Base-by-base conservation (phyloP, 1,140 invertebrate genomes). In the Achatina immaculata region DNA sequence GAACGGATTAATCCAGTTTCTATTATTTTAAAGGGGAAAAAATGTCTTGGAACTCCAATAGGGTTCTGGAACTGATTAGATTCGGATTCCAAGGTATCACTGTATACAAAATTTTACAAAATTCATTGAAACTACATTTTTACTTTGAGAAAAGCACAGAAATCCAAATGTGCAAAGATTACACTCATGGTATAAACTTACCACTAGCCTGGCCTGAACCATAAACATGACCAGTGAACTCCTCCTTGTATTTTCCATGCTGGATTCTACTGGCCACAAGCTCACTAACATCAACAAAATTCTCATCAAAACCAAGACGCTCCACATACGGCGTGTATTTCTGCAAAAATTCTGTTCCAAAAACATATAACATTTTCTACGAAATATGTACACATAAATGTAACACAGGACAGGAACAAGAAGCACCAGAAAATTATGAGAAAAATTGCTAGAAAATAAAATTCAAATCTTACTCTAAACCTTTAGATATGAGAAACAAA, bases 301-400 rank as follows among this genome's bases (percentile, higher is more conserved):
- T 89, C 66, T 89, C 88, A 85, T 89, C 88, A 83, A 89, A 86
- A 40, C 88, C 88, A 31, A 89, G 81, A 71, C 88, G 78, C 58
- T 89, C 88, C 19, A 88, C 87, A 66, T 82, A 43, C 36, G 85
- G 83, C 16, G 85, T 86, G 75, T 87, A 89, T 72, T 86, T 88
- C 75, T 83, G 83, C 24, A 88, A 48, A 83, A 86, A 88, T 58
- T 88, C 88, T 89, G 58, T 42, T 80, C 71, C 51, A 65, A 85
- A 66, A 75, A 40, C 71, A 40, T 21, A 48, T 45, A 31, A 24
- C 43, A 19, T 40, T 21, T 68, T 68, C 28, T 16, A 40, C 6
- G 19, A 51, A 28, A 11, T 28, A 51, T 4, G 43, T 21, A 31
- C 3, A 48, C 42, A 21, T 21, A 21, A 21, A 36, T 40, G 42